Evolutionary conservation across 2,888 invertebrate species (phyloP).

Genomic region (Congeria kusceri): DNA sequence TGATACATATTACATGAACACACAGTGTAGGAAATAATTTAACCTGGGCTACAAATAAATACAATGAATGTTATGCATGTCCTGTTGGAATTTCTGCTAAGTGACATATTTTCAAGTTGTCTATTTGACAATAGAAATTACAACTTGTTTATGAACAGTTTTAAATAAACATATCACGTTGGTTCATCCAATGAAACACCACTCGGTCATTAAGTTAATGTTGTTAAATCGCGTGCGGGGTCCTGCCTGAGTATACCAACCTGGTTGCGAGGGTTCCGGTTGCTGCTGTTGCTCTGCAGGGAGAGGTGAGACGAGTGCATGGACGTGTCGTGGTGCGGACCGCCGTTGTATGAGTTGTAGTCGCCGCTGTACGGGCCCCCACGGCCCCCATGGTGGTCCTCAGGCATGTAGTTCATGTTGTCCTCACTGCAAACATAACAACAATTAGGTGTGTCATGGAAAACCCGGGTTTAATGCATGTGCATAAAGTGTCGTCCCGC

Average conservation of each 20-base stretch:
- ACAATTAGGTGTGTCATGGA: too few species aligned
- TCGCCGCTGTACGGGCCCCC: slow-evolving; percentile 56
- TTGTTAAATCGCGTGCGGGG: too few species aligned
- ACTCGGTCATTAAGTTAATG: too few species aligned
- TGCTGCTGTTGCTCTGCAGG: slow-evolving; percentile 74
- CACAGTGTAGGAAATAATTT: too few species aligned
- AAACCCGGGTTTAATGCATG: too few species aligned
- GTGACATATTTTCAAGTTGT: too few species aligned
- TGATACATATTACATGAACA: too few species aligned
- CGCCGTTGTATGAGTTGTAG: slow-evolving; percentile 65
- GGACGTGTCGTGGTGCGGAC: slow-evolving; percentile 60
- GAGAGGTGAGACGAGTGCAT: slow-evolving; percentile 76
- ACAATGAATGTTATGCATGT: background rate
- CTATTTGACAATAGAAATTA: too few species aligned
- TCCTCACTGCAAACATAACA: slow-evolving; percentile 58
- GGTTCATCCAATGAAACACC: too few species aligned
- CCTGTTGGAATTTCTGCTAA: background rate
- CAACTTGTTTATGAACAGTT: too few species aligned
- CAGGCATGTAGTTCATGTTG: slow-evolving; percentile 79
- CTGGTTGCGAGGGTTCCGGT: slow-evolving; percentile 62
- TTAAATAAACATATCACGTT: too few species aligned
- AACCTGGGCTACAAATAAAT: background rate
- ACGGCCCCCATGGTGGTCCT: slow-evolving; percentile 67
- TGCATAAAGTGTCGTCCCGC: too few species aligned
- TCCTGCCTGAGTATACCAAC: slow-evolving; percentile 49